Evolutionary conservation across 1,140 invertebrate species (phyloP).

Genomic region (Proales similis): DNA sequence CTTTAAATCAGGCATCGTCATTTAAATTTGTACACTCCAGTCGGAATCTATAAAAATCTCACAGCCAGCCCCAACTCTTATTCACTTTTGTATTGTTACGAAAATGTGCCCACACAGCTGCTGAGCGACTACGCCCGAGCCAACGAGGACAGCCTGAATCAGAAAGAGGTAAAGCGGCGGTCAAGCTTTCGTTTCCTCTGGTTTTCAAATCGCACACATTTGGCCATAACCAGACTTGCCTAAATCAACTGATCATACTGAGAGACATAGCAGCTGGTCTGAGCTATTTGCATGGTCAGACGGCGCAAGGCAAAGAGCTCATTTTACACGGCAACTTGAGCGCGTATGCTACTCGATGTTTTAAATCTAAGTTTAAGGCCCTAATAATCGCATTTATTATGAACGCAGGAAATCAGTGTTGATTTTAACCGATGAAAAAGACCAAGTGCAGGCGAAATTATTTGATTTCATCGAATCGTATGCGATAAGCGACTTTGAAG

Average conservation of each 20-base stretch:
- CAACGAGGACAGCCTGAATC: slow-evolving; percentile 1
- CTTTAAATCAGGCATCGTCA: slow-evolving; percentile 5
- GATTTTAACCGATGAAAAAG: neutral
- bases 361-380: no score
- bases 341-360: no score
- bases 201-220: neutral
- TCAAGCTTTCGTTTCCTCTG: neutral
- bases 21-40: slow-evolving; percentile 30
- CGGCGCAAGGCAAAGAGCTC: slow-evolving; percentile 1
- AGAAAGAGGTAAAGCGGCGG: neutral
- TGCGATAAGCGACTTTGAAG: slow-evolving; percentile 13
- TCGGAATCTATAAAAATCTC: slow-evolving; percentile 16
- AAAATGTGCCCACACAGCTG: slow-evolving; percentile 2
- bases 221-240: neutral
- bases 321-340: slow-evolving; percentile 22
- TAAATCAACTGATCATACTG: slow-evolving; percentile 18
- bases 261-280: slow-evolving; percentile 32
- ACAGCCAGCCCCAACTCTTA: neutral
- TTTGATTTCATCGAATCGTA: slow-evolving; percentile 26
- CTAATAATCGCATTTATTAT: no score
- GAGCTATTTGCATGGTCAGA: slow-evolving; percentile 2
- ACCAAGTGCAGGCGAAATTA: slow-evolving; percentile 31
- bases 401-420: no score
- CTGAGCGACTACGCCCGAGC: slow-evolving; percentile 20
- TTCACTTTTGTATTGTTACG: slow-evolving; percentile 11